Evolutionary conservation across 2,888 invertebrate species (phyloP).

Genomic region (Eumacrocentrus americanus): DNA sequence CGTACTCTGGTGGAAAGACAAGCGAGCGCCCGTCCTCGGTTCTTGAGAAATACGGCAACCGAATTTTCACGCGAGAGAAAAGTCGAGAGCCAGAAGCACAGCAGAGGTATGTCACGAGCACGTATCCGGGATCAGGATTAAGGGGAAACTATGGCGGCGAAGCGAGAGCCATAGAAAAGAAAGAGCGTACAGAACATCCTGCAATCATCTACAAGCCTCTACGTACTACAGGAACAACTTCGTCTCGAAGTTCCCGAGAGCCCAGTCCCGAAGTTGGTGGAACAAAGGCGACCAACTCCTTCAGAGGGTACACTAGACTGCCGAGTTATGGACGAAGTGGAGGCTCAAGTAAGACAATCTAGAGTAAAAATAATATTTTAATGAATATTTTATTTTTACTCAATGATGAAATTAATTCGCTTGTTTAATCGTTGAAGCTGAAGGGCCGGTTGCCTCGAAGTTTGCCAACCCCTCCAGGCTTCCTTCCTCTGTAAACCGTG

Average conservation of each 20-base stretch:
- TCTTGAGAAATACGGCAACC: conserved; percentile 51
- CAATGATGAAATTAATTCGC: not conserved
- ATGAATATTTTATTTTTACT: not conserved
- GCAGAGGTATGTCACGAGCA: conserved; percentile 49
- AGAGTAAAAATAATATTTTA: not conserved
- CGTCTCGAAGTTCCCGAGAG: conserved; percentile 63
- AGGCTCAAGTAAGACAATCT: conserved; percentile 37
- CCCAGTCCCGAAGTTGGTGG: conserved; percentile 63
- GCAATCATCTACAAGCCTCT: conserved; percentile 62
- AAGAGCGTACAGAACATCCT: conserved; percentile 59
- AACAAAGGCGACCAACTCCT: conserved; percentile 47
- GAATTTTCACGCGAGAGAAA: conserved; percentile 49
- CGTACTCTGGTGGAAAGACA: conserved; percentile 45
- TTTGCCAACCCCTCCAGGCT: conserved; percentile 6
- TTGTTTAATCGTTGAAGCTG: conserved; percentile 16
- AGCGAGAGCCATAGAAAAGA: conserved; percentile 45
- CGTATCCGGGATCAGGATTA: conserved; percentile 50
- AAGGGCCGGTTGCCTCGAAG: not conserved
- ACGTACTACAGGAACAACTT: conserved; percentile 41
- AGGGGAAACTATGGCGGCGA: conserved; percentile 47
- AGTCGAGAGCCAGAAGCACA: conserved; percentile 51
- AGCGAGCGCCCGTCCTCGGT: conserved; percentile 52
- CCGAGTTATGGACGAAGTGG: conserved; percentile 45
- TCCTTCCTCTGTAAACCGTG: not conserved
- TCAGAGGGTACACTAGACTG: conserved; percentile 45